These are phyloP conservation scores for Pseudolycoriella hygida DNA, from an alignment of 2,888 invertebrate species.

Conservation along the genomic window DNA sequence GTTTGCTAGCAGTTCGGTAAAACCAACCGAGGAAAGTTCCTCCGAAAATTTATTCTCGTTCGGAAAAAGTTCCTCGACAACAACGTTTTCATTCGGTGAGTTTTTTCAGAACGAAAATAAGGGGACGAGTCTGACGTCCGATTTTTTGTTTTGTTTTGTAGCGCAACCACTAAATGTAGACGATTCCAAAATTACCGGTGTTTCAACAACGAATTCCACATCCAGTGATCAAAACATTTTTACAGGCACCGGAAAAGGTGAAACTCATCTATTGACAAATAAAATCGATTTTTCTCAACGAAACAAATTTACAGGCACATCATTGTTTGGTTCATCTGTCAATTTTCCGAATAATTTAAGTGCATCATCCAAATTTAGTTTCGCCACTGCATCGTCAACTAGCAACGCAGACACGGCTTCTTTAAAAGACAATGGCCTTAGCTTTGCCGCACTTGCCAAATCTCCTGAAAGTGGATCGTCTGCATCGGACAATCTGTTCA, in stretches of 20 bases:
- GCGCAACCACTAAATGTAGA: too few species aligned
- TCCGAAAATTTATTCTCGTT: not conserved
- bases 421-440: not conserved
- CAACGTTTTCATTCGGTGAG: not conserved
- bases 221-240: too few species aligned
- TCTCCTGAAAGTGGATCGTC: not conserved
- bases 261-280: too few species aligned
- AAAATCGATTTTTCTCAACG: too few species aligned
- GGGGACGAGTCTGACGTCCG: too few species aligned
- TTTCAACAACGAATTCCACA: too few species aligned
- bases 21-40: not conserved
- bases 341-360: not conserved
- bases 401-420: not conserved
- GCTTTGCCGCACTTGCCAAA: conserved; percentile 2
- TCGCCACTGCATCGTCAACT: not conserved
- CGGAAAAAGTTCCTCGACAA: not conserved
- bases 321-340: conserved; percentile 2
- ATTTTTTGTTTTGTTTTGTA: too few species aligned
- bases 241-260: too few species aligned
- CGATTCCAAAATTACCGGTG: too few species aligned
- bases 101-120: too few species aligned
- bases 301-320: not conserved
- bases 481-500: conserved; percentile 14
- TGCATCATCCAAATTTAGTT: conserved; percentile 3
- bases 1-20: not conserved